Conservation (phyloP, 53 echinoderm and acorn worm species). For the Pentamera pediparva region DNA sequence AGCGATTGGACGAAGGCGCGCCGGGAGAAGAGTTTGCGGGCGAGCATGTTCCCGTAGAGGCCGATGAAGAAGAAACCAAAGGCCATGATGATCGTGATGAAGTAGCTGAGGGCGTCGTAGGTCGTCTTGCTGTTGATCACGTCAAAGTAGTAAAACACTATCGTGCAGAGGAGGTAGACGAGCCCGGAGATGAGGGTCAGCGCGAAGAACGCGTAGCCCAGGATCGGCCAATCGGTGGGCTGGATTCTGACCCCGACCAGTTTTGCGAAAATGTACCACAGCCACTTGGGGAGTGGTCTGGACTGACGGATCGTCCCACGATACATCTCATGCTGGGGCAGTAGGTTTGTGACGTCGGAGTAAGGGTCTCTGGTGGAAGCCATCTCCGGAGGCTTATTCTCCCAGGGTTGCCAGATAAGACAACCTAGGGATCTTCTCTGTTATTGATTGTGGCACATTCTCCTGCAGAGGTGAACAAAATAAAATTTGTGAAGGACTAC, state of each 20-base stretch:
- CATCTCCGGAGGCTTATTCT: too few relatives aligned
- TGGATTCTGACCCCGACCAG: conserved; percentile 83
- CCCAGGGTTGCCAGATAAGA: too few relatives aligned
- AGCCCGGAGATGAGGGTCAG: conserved; percentile 54
- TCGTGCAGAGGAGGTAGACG: conserved; percentile 45
- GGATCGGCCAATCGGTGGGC: conserved; percentile 59
- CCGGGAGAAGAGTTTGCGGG: conserved; percentile 79
- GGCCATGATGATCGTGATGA: conserved; percentile 72
- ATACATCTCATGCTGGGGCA: conserved; percentile 41
- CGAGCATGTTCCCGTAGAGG: conserved; percentile 69
- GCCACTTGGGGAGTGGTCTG: conserved; percentile 67
- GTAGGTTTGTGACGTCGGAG: conserved; percentile 11
- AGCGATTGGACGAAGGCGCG: conserved; percentile 76
- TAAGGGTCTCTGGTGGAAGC: background rate
- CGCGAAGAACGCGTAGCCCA: conserved; percentile 60
- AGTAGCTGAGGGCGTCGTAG: conserved; percentile 81
- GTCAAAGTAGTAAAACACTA: conserved; percentile 66
- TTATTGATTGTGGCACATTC: too few relatives aligned
- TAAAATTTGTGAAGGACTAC: too few relatives aligned
- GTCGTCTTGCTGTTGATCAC: conserved; percentile 66
- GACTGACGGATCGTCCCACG: conserved; percentile 57
- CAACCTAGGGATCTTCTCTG: too few relatives aligned
- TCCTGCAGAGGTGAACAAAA: too few relatives aligned
- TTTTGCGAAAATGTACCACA: conserved; percentile 74
- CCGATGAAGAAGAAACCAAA: conserved; percentile 61